Percentiles rank a stretch among this genome's conserved stretches.
These are phyloP conservation scores for Sylvilagus floridanus DNA, from an alignment of 2,797 vertebrate species.

Conservation along the genomic window DNA sequence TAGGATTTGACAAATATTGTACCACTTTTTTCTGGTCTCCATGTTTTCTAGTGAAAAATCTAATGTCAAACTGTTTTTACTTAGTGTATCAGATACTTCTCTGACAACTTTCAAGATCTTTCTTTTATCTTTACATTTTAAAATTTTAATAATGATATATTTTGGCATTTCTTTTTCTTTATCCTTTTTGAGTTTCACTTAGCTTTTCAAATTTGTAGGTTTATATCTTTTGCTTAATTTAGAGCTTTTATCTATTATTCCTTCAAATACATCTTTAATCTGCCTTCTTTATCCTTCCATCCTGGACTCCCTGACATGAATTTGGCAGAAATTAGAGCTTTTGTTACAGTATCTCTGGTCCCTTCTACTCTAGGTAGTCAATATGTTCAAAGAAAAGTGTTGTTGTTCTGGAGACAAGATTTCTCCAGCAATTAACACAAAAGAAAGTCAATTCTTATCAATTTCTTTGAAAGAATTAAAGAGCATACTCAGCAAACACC, in stretches of 20 bases:
- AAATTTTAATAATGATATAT: neutral
- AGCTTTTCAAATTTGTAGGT: neutral
- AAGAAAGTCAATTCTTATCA: neutral
- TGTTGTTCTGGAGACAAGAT: neutral
- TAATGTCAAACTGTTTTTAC: neutral
- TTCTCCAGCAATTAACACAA: neutral
- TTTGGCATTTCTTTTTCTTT: neutral
- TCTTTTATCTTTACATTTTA: neutral
- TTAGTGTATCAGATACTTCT: neutral
- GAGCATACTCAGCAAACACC: neutral
- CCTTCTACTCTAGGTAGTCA: neutral
- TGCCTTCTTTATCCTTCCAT: neutral
- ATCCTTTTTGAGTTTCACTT: neutral
- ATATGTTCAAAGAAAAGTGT: neutral
- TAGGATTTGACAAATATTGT: neutral
- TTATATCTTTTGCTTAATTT: neutral
- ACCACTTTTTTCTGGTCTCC: neutral
- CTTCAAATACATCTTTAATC: neutral
- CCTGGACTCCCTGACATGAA: neutral
- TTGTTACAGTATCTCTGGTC: neutral
- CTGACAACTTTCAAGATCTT: neutral
- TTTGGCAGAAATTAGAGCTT: neutral
- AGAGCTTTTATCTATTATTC: neutral
- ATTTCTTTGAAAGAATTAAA: constrained; percentile 23
- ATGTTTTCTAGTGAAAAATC: neutral